These are phyloP conservation scores for Perca flavescens DNA, from an alignment of 2,113 vertebrate species.

Conservation along the genomic window DNA sequence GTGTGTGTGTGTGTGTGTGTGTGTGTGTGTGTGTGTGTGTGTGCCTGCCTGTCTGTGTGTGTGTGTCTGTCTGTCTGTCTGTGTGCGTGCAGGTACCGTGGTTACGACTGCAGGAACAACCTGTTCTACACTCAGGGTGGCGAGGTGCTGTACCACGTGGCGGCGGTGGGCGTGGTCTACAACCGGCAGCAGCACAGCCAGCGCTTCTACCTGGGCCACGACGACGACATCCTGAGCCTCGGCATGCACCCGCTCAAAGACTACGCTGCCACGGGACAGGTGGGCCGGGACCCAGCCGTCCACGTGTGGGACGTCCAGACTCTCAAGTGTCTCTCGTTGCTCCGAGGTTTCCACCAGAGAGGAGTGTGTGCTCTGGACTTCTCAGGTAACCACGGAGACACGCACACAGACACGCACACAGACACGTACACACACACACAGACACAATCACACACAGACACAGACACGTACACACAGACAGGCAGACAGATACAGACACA, in stretches of 20 bases:
- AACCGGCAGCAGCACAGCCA: constrained; percentile 93
- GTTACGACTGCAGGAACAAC: constrained; percentile 97
- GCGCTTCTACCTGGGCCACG: constrained; percentile 94
- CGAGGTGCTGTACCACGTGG: constrained; percentile 95
- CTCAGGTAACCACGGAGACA: constrained; percentile 84
- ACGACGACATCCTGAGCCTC: constrained; percentile 95
- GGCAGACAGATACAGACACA: too few relatives aligned
- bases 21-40: too few relatives aligned
- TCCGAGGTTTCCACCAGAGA: constrained; percentile 93
- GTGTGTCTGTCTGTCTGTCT: background rate
- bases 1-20: too few relatives aligned
- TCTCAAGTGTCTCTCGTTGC: constrained; percentile 92
- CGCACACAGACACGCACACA: too few relatives aligned
- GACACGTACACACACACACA: too few relatives aligned
- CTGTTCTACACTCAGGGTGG: constrained; percentile 95
- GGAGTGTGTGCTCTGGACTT: constrained; percentile 96
- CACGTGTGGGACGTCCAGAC: constrained; percentile 97
- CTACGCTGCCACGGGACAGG: constrained; percentile 94
- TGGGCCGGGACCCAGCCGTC: constrained; percentile 94
- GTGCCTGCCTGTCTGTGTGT: background rate
- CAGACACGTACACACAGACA: too few relatives aligned
- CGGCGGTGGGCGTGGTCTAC: constrained; percentile 93
- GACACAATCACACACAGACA: too few relatives aligned
- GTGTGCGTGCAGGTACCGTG: constrained; percentile 87
- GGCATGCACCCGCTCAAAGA: constrained; percentile 94